Percentiles rank a stretch among this genome's conserved stretches.
phyloP scores from a whole-genome alignment of 2,888 invertebrate species.

The Eledona agricola region DNA sequence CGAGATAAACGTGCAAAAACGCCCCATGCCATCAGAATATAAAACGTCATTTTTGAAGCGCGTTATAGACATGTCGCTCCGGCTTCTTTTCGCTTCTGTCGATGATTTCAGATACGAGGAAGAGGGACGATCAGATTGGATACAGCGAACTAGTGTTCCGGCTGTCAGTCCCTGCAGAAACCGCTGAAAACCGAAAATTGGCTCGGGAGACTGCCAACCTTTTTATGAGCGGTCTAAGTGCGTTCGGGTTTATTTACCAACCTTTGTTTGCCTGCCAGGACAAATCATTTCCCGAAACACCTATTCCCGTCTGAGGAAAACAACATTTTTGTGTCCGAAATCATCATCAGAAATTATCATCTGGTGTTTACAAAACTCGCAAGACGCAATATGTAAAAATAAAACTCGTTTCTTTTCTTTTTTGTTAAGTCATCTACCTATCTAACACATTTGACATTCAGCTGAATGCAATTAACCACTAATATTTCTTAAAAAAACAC shows the following conservation, averaged over 20 bases:
- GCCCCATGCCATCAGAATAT: slow-evolving; percentile 18
- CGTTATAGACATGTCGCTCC: slow-evolving; percentile 13
- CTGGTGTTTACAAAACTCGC: no score
- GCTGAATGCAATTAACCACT: no score
- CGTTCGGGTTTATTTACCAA: slow-evolving; percentile 14
- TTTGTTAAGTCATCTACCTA: no score
- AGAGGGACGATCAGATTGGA: slow-evolving; percentile 25
- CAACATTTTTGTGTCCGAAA: no score
- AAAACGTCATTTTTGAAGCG: slow-evolving; percentile 17
- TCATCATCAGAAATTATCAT: no score
- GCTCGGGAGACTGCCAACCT: slow-evolving; percentile 9
- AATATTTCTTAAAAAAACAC: no score
- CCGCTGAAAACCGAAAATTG: slow-evolving; percentile 25
- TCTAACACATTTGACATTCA: no score
- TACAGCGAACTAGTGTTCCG: slow-evolving; percentile 24
- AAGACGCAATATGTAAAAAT: no score
- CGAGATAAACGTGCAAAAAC: slow-evolving; percentile 16
- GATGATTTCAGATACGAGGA: slow-evolving; percentile 19
- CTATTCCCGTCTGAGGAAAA: slow-evolving; percentile 23
- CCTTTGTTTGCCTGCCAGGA: slow-evolving; percentile 30
- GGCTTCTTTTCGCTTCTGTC: slow-evolving; percentile 16
- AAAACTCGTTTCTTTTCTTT: no score
- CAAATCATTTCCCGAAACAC: slow-evolving; percentile 15
- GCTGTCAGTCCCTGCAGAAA: slow-evolving; percentile 25
- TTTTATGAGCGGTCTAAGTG: slow-evolving; percentile 21